Evolutionary conservation across 2,113 vertebrate genomes (phyloP), one percentile per base, ranked within the genome.

Genomic region (Pituophis catenifer): DNA sequence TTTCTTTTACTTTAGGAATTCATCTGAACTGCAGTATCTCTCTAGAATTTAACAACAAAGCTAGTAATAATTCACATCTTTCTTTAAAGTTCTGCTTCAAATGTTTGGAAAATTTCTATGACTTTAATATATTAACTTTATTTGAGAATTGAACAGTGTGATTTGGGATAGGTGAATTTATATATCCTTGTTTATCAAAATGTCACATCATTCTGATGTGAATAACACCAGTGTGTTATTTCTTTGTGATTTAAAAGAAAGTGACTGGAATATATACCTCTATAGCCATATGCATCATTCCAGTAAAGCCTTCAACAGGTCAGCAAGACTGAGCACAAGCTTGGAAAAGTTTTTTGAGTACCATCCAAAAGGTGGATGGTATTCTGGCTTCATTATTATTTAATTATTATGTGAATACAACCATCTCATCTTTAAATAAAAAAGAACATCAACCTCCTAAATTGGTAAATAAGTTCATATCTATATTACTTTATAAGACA

Each of bases 1-100:
- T 94, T 94, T 91, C 89, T 89, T 92, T 86, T 70, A 92, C 93
- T 58, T 91, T 93, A 92, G 92, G 93, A 5, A 48, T 90, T 95
- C 50, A 89, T 96, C 95, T 92, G 75, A 96, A 94, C 93, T 23
- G 81, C 93, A 70, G 15, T 33, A 58, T 93, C 93, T 92, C 58
- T 92, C 15, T 38, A 91, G 91, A 94, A 94, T 59, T 70, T 86
- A 96, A 89, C 55, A 86, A 88, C 62, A 53, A 89, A 95, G 89
- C 10, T 54, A 91, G 93, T 93, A 91, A 81, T 93, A 29, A 86
- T 55, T 44, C 87, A 65, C 55, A 91, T 93, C 88, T 85, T 48
- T 92, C 96, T 92, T 91, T 93, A 88, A 92, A 94, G 90, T 91
- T 88, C 5, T 7, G 7, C 8, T 62, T 13, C 91, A 59, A 85